Evolutionary conservation across 2,888 invertebrate species (phyloP).

Genomic region (Caenorhabditis sinica): DNA sequence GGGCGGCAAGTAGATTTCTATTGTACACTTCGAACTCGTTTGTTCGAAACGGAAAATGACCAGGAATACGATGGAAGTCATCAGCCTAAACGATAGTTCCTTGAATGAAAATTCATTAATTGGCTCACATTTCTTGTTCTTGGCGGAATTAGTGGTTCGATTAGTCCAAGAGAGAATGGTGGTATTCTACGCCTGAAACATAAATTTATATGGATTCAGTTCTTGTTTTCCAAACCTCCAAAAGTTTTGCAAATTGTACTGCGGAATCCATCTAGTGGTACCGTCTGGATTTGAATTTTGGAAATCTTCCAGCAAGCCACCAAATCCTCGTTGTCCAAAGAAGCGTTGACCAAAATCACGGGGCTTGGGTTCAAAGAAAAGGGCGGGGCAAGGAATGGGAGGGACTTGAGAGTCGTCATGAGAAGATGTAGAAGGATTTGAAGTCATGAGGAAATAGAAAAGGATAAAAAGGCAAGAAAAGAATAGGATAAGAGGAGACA

Average conservation of each 20-base stretch:
- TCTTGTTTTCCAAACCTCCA: slow-evolving; percentile 46
- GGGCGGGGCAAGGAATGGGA: slow-evolving; percentile 23
- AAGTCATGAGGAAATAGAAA: background rate
- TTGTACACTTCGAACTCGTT: slow-evolving; percentile 42
- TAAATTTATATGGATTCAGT: no score
- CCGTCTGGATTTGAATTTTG: background rate
- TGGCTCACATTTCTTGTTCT: slow-evolving; percentile 31
- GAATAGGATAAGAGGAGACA: background rate
- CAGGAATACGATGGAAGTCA: slow-evolving; percentile 55
- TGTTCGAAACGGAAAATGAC: slow-evolving; percentile 47
- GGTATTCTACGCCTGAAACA: slow-evolving; percentile 52
- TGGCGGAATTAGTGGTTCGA: slow-evolving; percentile 56
- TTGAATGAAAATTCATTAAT: background rate
- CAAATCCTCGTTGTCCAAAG: slow-evolving; percentile 68
- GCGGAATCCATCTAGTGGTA: slow-evolving; percentile 59
- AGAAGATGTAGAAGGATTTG: background rate
- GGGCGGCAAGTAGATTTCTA: slow-evolving; percentile 64
- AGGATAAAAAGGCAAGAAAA: slow-evolving; percentile 4
- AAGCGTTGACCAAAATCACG: slow-evolving; percentile 60
- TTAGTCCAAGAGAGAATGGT: slow-evolving; percentile 45
- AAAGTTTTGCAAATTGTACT: slow-evolving; percentile 69
- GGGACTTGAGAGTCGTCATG: no score
- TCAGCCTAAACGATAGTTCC: slow-evolving; percentile 43
- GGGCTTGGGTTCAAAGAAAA: slow-evolving; percentile 55
- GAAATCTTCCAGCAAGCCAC: slow-evolving; percentile 60